Evolutionary conservation across 2,888 invertebrate genomes (phyloP).

Genomic region (Rapana venosa): DNA sequence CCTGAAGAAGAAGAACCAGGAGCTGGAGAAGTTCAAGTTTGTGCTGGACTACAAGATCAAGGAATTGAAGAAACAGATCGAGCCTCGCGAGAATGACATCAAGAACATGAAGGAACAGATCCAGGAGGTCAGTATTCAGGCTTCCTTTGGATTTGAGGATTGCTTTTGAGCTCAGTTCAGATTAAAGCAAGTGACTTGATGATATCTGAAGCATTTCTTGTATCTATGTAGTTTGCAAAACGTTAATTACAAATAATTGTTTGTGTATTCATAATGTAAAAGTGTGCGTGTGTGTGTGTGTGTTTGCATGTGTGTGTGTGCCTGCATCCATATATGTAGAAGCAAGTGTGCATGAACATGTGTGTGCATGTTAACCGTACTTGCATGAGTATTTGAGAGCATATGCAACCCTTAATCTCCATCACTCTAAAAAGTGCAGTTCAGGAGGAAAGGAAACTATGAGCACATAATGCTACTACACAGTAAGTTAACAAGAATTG

Average conservation of each 20-base stretch:
- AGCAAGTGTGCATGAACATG: not conserved
- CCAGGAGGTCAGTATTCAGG: slow-evolving; percentile 71
- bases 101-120: slow-evolving; percentile 90
- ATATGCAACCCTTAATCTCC: too few relatives aligned
- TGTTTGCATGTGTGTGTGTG: not conserved
- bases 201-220: too few relatives aligned
- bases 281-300: not conserved
- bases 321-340: not conserved
- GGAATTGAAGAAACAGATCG: slow-evolving; percentile 90
- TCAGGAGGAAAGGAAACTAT: not conserved
- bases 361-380: too few relatives aligned
- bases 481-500: not conserved
- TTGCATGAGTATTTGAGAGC: too few relatives aligned
- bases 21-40: slow-evolving; percentile 94
- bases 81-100: slow-evolving; percentile 91
- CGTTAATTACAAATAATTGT: too few relatives aligned
- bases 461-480: not conserved
- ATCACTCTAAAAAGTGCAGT: not conserved
- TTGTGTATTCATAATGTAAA: too few relatives aligned
- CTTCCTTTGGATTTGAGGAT: too few relatives aligned
- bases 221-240: too few relatives aligned
- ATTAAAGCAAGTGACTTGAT: too few relatives aligned
- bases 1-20: slow-evolving; percentile 88
- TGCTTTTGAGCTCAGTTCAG: too few relatives aligned
- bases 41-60: slow-evolving; percentile 93